A percentile compares a stretch with the other conserved stretches of the same genome.
phyloP scores from a whole-genome alignment of 2,888 invertebrate species.

The Gymnoscelis rufifasciata region DNA sequence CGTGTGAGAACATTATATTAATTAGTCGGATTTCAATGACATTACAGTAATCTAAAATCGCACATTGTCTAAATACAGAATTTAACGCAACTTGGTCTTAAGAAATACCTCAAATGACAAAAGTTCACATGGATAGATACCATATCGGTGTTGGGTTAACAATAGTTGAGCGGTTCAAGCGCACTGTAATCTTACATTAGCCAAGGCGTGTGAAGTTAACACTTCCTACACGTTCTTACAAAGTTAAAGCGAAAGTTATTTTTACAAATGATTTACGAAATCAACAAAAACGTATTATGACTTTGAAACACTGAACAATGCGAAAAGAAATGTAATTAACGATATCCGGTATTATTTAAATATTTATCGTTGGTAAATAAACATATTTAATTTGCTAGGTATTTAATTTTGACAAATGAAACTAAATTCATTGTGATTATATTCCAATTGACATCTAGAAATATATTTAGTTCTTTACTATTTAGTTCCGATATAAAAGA shows the following conservation, averaged over 20 bases:
- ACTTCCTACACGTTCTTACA: slow-evolving; percentile 32
- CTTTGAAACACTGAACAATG: not conserved
- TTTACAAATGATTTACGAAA: not conserved
- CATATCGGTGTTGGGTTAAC: slow-evolving; percentile 27
- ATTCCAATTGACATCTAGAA: too few relatives aligned
- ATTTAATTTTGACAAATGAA: too few relatives aligned
- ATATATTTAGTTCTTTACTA: too few relatives aligned
- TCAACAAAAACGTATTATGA: slow-evolving; percentile 11
- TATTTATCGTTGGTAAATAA: too few relatives aligned
- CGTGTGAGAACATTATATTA: slow-evolving; percentile 1
- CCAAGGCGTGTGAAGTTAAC: slow-evolving; percentile 31
- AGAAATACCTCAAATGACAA: slow-evolving; percentile 31
- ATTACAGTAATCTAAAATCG: slow-evolving; percentile 13
- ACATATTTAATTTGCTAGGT: too few relatives aligned
- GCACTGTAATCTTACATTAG: slow-evolving; percentile 23
- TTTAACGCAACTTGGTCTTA: slow-evolving; percentile 27
- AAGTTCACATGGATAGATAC: slow-evolving; percentile 31
- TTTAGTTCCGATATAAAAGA: too few relatives aligned
- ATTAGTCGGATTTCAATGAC: slow-evolving; percentile 13
- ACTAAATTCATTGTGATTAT: too few relatives aligned
- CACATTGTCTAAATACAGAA: slow-evolving; percentile 18
- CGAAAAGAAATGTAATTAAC: too few relatives aligned
- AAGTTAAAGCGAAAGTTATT: slow-evolving; percentile 31
- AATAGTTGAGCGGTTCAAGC: slow-evolving; percentile 28
- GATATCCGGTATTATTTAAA: too few relatives aligned